A percentile compares a stretch with the other conserved stretches of the same genome.
Evolutionary conservation across 2,888 invertebrate genomes (phyloP).

Genomic region (Chaitophorus viminalis): DNA sequence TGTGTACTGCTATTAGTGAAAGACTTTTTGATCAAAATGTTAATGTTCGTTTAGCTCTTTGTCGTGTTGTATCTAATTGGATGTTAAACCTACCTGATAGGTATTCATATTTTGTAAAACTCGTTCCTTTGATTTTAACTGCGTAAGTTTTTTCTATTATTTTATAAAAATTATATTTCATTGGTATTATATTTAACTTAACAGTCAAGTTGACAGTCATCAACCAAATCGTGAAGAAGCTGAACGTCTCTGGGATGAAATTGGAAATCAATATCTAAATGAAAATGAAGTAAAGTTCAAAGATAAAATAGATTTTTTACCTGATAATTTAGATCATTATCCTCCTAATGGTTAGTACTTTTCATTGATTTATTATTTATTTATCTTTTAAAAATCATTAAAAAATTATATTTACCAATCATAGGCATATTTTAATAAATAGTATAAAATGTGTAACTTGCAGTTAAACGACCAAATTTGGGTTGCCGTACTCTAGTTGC

Average conservation of each 20-base stretch:
- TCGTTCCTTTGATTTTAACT: conserved; percentile 85
- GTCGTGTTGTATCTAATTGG: conserved; percentile 81
- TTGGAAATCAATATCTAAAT: conserved; percentile 81
- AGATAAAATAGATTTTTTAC: conserved; percentile 81
- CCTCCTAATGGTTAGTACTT: conserved; percentile 69
- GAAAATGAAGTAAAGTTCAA: conserved; percentile 91
- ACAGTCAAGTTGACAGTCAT: conserved; percentile 82
- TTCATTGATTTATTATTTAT: background rate
- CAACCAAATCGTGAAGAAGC: conserved; percentile 77
- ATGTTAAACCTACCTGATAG: conserved; percentile 81
- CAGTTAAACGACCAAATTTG: conserved; percentile 82
- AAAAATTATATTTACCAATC: background rate
- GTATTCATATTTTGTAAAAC: conserved; percentile 88
- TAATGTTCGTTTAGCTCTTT: conserved; percentile 80
- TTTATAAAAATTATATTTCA: background rate
- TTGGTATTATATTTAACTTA: conserved; percentile 62
- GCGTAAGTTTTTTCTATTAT: conserved; percentile 70
- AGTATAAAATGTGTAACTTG: conserved; percentile 63
- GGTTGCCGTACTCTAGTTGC: conserved; percentile 81
- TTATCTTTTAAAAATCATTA: background rate
- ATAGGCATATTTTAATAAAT: conserved; percentile 12
- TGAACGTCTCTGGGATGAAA: conserved; percentile 75
- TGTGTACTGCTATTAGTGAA: conserved; percentile 84
- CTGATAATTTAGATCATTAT: conserved; percentile 77
- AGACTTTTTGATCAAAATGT: conserved; percentile 86